Base-by-base conservation (phyloP, 2,113 vertebrate genomes). In the Entelurus aequoreus region DNA sequence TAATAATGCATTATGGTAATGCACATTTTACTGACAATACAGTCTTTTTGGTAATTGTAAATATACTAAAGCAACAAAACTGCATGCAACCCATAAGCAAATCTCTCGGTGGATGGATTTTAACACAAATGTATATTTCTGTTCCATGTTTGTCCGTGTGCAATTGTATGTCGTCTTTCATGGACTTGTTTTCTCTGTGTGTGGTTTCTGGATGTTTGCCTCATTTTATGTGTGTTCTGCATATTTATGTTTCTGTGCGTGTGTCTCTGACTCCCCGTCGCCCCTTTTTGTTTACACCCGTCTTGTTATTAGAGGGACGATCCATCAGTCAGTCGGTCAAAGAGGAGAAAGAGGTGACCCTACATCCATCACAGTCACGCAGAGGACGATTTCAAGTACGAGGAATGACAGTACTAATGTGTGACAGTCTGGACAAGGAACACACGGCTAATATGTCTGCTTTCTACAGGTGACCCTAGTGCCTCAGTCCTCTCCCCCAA, bases 381-480 rank as follows among this genome's bases (percentile, higher is more conserved):
- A 86, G 80, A 76, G 90, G 89, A 38, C 78, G 88, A 65, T 90
- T 91, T 74, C 87, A 90, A 79, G 90, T 91, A 63, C 28, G 49
- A 52, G 12, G 9, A 42, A 2, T 8, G 40, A 6, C 5, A 4
- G 50, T 63, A 66, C 40, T 28, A 28, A 36, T 59, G 44, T 54
- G 12, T 48, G 19, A 1, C 50, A 48, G 15, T 49, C 58, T 56
- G 35, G 51, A 48, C 48, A 35, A 49, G 51, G 47, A 7, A 40
- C 10, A 35, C 37, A 50, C 10, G 51, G 8, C 6, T 62, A 48
- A 46, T 53, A 14, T 10, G 1, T 66, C 51, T 19, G 67, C 15
- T 78, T 54, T 40, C 40, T 53, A 69, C 79, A 95, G 93, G 93
- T 94, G 65, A 92, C 90, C 60, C 88, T 91, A 14, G 91, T 94